phyloP scores from a whole-genome alignment of 1,140 invertebrate genomes.

The Cataglyphis hispanica region DNA sequence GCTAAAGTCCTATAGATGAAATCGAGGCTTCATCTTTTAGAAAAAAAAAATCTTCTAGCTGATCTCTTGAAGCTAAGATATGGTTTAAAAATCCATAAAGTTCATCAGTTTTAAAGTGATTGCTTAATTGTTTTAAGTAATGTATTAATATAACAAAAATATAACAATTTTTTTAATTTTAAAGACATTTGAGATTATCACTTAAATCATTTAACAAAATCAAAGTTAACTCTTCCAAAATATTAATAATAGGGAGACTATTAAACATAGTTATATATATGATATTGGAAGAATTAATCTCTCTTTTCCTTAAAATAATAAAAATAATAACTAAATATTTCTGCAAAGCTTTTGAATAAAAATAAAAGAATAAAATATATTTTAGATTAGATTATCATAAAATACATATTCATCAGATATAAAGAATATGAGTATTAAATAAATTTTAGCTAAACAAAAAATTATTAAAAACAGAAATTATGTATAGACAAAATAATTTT shows the following conservation, averaged over 20 bases:
- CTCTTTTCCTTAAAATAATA: background rate
- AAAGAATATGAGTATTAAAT: conserved; percentile 22
- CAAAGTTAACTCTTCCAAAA: background rate
- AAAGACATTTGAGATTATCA: background rate
- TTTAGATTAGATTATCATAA: background rate
- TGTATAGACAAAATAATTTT: background rate
- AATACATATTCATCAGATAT: conserved; percentile 8
- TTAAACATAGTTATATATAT: background rate
- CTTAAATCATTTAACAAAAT: conserved; percentile 8
- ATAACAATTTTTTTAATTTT: conserved; percentile 42
- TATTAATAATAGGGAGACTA: background rate
- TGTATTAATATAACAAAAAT: conserved; percentile 22
- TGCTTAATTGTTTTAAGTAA: too few species aligned
- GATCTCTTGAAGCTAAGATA: too few species aligned
- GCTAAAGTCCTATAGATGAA: too few species aligned
- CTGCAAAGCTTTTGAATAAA: background rate
- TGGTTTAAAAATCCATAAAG: too few species aligned
- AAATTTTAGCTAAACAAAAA: conserved; percentile 21
- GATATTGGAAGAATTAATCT: background rate
- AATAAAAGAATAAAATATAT: conserved; percentile 17
- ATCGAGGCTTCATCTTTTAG: too few species aligned
- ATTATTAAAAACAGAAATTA: conserved; percentile 48
- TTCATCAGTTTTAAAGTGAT: too few species aligned
- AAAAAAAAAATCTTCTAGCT: too few species aligned
- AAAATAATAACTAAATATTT: background rate